A percentile compares a stretch with the other conserved stretches of the same genome.
These are phyloP conservation scores for Ranitomeya variabilis DNA, from an alignment of 2,113 vertebrate species.

Conservation along the genomic window DNA sequence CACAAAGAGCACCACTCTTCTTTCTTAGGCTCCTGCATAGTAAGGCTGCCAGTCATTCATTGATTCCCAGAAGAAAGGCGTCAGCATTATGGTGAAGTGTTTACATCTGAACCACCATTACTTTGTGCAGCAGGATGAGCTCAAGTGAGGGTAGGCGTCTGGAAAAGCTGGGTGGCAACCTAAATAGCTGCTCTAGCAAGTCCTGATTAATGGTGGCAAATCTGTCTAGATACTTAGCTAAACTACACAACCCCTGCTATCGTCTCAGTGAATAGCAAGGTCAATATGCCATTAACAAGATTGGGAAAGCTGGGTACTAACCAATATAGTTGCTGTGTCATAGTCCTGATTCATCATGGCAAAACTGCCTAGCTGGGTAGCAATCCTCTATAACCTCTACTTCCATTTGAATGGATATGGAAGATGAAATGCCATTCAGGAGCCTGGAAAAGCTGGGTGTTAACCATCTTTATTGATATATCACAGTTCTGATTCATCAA, in stretches of 20 bases:
- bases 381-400: background rate
- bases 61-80: background rate
- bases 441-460: background rate
- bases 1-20: background rate
- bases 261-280: background rate
- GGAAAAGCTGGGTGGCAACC: background rate
- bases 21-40: background rate
- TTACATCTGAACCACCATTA: background rate
- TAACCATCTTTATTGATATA: background rate
- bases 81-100: background rate
- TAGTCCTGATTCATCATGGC: background rate
- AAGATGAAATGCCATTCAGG: background rate
- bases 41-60: background rate
- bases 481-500: too few species aligned
- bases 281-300: too few species aligned
- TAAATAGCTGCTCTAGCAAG: background rate
- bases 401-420: background rate
- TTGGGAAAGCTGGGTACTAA: background rate
- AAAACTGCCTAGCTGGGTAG: background rate
- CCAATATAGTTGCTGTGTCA: background rate
- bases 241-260: background rate
- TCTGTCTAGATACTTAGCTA: background rate
- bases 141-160: too few species aligned
- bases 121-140: background rate
- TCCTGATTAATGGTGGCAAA: background rate